Conservation (phyloP, 2,888 invertebrate species). For the Nysson spinosus region DNA sequence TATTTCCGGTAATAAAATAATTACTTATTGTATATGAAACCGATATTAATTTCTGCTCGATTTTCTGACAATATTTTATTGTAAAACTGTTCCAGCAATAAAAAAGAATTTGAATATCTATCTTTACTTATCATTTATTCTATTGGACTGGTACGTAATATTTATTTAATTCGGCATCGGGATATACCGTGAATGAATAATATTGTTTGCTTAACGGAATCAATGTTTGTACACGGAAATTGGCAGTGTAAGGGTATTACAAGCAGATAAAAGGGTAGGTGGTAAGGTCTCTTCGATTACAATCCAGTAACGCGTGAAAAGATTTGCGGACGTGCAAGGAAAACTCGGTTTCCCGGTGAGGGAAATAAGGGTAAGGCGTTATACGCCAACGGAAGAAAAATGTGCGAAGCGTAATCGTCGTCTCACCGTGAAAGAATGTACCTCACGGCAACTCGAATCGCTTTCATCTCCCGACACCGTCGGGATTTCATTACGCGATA, state of each 20-base stretch:
- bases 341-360: constrained; percentile 1
- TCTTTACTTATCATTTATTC: no score
- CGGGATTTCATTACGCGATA: constrained; percentile 50
- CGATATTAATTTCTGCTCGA: no score
- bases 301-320: constrained; percentile 7
- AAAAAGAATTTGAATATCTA: no score
- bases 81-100: no score
- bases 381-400: constrained; percentile 25
- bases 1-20: no score
- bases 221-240: not conserved
- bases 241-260: constrained; percentile 2
- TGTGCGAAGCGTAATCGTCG: constrained; percentile 18
- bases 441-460: constrained; percentile 22
- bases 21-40: no score
- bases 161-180: no score
- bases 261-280: not conserved
- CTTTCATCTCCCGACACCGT: constrained; percentile 31
- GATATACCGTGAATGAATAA: no score
- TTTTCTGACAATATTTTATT: no score
- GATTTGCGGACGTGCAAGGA: constrained; percentile 20
- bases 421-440: constrained; percentile 27
- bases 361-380: constrained; percentile 11
- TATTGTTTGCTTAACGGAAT: no score
- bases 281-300: constrained; percentile 21
- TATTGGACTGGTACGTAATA: no score